phyloP scores from a whole-genome alignment of 2,113 vertebrate genomes.

The Macrotus californicus region DNA sequence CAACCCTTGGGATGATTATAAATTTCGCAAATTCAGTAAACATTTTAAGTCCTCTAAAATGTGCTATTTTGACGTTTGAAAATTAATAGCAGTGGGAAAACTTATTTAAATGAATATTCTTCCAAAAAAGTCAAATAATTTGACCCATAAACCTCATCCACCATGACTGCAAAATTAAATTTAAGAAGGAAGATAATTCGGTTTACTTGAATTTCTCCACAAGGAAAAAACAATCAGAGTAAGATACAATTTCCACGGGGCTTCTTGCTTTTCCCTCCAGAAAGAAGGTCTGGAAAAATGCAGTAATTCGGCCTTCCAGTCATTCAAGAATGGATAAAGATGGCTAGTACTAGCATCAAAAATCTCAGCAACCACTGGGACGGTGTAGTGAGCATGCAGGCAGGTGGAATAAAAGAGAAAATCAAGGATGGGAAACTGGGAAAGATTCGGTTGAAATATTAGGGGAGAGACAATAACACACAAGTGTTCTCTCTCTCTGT shows the following conservation, averaged over 20 bases:
- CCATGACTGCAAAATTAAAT: not conserved
- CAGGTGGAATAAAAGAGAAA: not conserved
- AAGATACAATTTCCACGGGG: not conserved
- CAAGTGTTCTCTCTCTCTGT: not conserved
- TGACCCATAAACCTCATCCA: not conserved
- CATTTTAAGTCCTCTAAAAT: not conserved
- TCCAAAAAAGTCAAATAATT: not conserved
- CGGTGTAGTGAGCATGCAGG: not conserved
- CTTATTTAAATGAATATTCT: not conserved
- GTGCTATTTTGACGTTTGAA: not conserved
- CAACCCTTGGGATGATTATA: not conserved
- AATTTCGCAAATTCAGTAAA: not conserved
- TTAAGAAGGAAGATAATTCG: constrained; percentile 16
- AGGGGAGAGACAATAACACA: not conserved
- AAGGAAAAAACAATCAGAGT: not conserved
- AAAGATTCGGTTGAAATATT: not conserved
- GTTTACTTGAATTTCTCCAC: not conserved
- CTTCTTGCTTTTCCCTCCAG: not conserved
- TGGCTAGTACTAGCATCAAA: not conserved
- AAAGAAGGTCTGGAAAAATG: not conserved
- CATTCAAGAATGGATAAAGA: not conserved
- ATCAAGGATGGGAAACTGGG: not conserved
- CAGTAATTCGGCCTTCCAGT: not conserved
- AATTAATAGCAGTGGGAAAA: not conserved
- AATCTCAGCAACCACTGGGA: not conserved